Evolutionary conservation across 2,888 invertebrate genomes (phyloP).

Genomic region (Noctua pronuba): DNA sequence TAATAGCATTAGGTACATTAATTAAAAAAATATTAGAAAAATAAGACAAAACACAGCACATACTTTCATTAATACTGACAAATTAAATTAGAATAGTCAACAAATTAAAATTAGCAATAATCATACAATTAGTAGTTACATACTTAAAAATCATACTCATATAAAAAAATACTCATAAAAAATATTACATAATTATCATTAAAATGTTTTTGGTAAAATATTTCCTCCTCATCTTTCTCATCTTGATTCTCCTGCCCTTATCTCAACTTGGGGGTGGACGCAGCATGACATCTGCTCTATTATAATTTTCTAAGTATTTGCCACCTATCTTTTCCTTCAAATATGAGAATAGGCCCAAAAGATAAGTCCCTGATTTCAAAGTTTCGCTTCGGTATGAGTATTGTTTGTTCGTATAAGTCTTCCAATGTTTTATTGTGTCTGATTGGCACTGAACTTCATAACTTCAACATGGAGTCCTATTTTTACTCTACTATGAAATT

Average conservation of each 20-base stretch:
- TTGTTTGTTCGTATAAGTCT: not conserved
- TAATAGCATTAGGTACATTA: no score
- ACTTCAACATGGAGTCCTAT: not conserved
- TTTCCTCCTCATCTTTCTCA: not conserved
- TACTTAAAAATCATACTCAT: no score
- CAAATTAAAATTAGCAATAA: no score
- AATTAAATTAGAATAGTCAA: no score
- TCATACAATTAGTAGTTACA: no score
- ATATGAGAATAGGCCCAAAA: no score
- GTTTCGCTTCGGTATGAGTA: not conserved
- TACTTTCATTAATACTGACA: no score
- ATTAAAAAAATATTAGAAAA: no score
- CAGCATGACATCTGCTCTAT: not conserved
- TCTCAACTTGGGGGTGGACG: not conserved
- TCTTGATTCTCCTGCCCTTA: not conserved
- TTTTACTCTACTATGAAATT: not conserved
- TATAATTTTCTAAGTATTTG: not conserved
- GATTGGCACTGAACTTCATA: not conserved
- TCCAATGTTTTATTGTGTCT: not conserved
- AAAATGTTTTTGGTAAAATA: not conserved
- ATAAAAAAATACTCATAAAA: no score
- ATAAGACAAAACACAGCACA: no score
- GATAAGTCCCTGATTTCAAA: not conserved
- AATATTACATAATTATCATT: no score
- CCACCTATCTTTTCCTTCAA: no score